These are phyloP conservation scores for Timema cristinae DNA, from an alignment of 2,888 invertebrate genomes.

Conservation along the genomic window DNA sequence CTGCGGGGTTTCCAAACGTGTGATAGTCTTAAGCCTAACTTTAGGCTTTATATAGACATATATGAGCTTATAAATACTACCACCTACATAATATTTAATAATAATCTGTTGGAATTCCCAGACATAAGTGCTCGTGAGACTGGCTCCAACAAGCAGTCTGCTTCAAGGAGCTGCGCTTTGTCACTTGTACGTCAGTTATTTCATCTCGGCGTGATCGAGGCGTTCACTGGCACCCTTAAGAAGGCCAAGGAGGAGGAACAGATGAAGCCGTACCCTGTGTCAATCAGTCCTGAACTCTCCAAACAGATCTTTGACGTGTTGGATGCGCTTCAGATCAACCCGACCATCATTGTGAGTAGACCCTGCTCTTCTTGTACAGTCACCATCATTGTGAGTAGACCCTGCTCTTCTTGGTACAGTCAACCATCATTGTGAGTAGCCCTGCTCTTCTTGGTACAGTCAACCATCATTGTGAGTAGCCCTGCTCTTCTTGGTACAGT, in stretches of 20 bases:
- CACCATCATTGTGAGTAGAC: no score
- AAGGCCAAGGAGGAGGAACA: constrained; percentile 71
- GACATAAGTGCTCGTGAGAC: constrained; percentile 73
- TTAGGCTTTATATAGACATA: no score
- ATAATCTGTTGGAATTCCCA: constrained; percentile 29
- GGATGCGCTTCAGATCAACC: constrained; percentile 39
- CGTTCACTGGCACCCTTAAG: constrained; percentile 80
- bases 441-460: no score
- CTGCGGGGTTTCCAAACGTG: no score
- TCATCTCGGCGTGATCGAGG: constrained; percentile 89
- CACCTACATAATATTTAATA: neutral
- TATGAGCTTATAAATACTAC: neutral
- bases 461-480: constrained; percentile 30
- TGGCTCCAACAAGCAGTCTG: constrained; percentile 94
- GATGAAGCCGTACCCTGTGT: constrained; percentile 75
- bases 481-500: constrained; percentile 29
- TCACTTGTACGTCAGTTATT: constrained; percentile 92
- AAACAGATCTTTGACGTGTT: constrained; percentile 56
- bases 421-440: no score
- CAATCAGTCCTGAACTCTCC: constrained; percentile 67
- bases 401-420: no score
- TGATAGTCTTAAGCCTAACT: no score
- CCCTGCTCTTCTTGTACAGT: no score
- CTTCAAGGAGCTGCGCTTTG: constrained; percentile 93
- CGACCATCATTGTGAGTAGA: constrained; percentile 28